Evolutionary conservation across 2,888 invertebrate species (phyloP).

Genomic region (Yponomeuta sedellus): DNA sequence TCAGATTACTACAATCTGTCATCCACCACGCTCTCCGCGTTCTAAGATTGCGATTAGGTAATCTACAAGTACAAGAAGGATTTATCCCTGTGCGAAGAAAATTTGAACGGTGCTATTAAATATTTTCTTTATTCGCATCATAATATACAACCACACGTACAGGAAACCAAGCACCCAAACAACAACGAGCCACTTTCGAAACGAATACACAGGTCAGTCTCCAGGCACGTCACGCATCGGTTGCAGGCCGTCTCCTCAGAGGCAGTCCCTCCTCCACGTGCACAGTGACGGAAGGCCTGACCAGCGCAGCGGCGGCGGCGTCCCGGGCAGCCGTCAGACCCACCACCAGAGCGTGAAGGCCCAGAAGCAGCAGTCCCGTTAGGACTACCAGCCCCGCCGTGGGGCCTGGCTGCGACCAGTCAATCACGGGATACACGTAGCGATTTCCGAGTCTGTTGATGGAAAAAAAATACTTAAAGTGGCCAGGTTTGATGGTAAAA

Average conservation of each 20-base stretch:
- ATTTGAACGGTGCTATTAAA: too few species aligned
- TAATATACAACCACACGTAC: too few species aligned
- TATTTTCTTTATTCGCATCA: too few species aligned
- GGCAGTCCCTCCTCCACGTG: conserved; percentile 41
- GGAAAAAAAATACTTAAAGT: conserved; percentile 10
- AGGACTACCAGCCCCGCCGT: conserved; percentile 78
- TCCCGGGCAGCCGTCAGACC: conserved; percentile 71
- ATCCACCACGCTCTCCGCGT: too few species aligned
- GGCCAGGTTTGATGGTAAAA: background rate
- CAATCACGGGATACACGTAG: conserved; percentile 84
- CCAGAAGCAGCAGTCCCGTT: conserved; percentile 78
- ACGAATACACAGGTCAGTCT: too few species aligned
- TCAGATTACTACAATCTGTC: too few species aligned
- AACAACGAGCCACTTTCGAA: background rate
- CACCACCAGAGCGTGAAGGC: conserved; percentile 78
- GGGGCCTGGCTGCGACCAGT: conserved; percentile 82
- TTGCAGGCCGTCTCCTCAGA: conserved; percentile 30
- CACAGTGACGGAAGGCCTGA: conserved; percentile 33
- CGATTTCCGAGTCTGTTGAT: conserved; percentile 76
- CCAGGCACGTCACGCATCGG: background rate
- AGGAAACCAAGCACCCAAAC: too few species aligned
- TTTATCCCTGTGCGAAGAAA: too few species aligned
- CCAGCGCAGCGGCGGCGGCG: conserved; percentile 32
- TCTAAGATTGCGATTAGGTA: background rate
- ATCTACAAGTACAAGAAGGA: background rate